These are phyloP conservation scores for Lerema accius DNA, from an alignment of 1,140 invertebrate species.

Conservation along the genomic window DNA sequence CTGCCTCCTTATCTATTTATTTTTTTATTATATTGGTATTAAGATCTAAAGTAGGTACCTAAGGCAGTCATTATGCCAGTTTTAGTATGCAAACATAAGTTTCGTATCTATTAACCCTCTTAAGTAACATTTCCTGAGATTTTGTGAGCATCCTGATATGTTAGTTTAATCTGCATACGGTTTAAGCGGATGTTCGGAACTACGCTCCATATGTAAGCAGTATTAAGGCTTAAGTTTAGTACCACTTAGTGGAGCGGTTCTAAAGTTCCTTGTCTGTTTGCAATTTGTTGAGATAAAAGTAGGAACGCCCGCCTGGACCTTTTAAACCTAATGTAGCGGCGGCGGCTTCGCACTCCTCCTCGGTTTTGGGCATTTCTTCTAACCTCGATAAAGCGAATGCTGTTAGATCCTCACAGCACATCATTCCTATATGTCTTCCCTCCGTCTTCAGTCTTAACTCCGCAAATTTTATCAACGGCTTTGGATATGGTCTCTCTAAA, in stretches of 20 bases:
- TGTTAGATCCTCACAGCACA: slow-evolving; percentile 67
- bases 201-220: not conserved
- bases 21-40: too few relatives aligned
- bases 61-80: too few relatives aligned
- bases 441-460: slow-evolving; percentile 62
- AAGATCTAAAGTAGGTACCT: too few relatives aligned
- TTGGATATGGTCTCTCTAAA: slow-evolving; percentile 54
- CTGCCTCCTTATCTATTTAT: too few relatives aligned
- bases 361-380: slow-evolving; percentile 51
- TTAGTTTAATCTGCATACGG: not conserved
- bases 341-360: slow-evolving; percentile 47
- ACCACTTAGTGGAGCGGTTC: slow-evolving; percentile 6
- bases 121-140: not conserved
- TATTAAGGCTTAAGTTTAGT: not conserved
- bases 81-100: not conserved
- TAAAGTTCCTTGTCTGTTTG: slow-evolving; percentile 8
- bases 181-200: not conserved
- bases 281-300: slow-evolving; percentile 46
- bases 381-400: slow-evolving; percentile 56
- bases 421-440: slow-evolving; percentile 61
- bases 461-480: slow-evolving; percentile 56
- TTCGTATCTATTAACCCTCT: not conserved
- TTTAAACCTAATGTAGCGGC: slow-evolving; percentile 49
- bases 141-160: not conserved
- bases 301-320: slow-evolving; percentile 50